Evolutionary conservation across 2,113 vertebrate genomes (phyloP).

Genomic region (Galeopterus variegatus): DNA sequence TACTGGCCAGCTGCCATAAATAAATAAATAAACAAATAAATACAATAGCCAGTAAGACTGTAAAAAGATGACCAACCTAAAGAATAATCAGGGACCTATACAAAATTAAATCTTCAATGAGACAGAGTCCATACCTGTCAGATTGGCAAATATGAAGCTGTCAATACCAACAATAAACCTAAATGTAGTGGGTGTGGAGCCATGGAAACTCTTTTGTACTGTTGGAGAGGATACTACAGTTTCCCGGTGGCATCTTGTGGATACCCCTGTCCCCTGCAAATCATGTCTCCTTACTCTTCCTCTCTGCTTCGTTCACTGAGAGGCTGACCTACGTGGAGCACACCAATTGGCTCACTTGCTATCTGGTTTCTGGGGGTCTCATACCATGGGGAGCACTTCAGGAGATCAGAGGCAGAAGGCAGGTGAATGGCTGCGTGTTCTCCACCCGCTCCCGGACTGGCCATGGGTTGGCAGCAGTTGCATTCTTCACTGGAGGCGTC

Average conservation of each 20-base stretch:
- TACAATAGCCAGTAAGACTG: no score
- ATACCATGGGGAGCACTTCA: rapidly evolving
- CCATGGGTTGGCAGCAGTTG: rapidly evolving
- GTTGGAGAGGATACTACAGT: no score
- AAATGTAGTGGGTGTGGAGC: no score
- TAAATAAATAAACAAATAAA: no score
- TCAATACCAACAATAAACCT: no score
- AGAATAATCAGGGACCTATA: not conserved
- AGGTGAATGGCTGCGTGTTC: not conserved
- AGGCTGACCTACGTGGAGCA: not conserved
- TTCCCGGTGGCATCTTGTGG: not conserved
- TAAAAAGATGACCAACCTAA: no score
- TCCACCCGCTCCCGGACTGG: not conserved
- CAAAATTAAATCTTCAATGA: not conserved
- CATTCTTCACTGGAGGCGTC: not conserved
- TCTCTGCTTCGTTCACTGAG: rapidly evolving
- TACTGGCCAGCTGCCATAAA: no score
- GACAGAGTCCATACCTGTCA: not conserved
- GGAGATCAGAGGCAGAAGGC: not conserved
- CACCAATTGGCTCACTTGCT: not conserved
- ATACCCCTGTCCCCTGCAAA: rapidly evolving
- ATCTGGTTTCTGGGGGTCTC: not conserved
- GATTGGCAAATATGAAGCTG: not conserved
- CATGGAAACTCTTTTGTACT: rapidly evolving
- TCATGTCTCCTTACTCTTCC: no score